Conservation (phyloP, 92 coral and sea anemone genomes). For the Paramuricea clavata region DNA sequence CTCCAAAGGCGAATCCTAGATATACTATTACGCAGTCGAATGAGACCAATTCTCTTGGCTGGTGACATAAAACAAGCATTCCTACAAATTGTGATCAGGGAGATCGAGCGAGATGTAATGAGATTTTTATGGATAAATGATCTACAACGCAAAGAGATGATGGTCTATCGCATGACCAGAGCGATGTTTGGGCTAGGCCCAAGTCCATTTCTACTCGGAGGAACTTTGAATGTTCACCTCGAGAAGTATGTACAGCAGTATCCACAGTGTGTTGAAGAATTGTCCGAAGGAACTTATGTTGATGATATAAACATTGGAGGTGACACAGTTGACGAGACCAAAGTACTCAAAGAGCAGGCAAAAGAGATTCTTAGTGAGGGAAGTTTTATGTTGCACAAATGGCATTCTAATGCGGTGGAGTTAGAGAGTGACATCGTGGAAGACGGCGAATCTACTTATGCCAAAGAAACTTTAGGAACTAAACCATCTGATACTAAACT, state of each 20-base stretch:
- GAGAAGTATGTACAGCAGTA: conserved; percentile 9
- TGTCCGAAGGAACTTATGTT: neutral
- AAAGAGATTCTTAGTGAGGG: too few relatives aligned
- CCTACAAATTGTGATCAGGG: neutral
- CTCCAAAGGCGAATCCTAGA: too few relatives aligned
- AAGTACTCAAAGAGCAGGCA: too few relatives aligned
- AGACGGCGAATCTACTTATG: too few relatives aligned
- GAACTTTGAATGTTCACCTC: conserved; percentile 12
- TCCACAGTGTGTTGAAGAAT: neutral
- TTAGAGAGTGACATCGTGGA: too few relatives aligned
- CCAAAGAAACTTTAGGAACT: too few relatives aligned
- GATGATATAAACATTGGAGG: conserved; percentile 14
- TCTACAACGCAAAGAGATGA: neutral
- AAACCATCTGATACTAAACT: conserved; percentile 29
- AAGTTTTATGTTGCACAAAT: too few relatives aligned
- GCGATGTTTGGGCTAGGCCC: neutral
- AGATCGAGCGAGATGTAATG: neutral
- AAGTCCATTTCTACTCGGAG: conserved; percentile 27
- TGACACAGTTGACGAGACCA: too few relatives aligned
- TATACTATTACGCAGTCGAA: too few relatives aligned
- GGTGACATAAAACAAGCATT: too few relatives aligned
- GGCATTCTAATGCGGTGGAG: too few relatives aligned
- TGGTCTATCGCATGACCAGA: conserved; percentile 9
- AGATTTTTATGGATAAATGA: conserved; percentile 22
- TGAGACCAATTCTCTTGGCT: too few relatives aligned